phyloP scores from a whole-genome alignment of 2,113 vertebrate genomes.

The Ia io region DNA sequence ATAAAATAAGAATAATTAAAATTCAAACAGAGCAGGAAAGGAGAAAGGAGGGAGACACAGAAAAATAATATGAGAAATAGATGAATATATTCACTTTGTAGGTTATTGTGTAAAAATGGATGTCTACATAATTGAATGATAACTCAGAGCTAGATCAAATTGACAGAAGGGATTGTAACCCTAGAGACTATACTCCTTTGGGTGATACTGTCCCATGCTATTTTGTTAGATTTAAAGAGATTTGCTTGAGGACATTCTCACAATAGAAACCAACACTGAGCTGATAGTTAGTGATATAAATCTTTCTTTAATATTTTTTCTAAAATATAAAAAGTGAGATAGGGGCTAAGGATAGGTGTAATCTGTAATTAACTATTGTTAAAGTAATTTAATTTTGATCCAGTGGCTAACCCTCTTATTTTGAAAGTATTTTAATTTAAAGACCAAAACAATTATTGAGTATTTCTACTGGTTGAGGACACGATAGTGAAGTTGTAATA shows the following conservation, averaged over 20 bases:
- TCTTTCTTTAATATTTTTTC: neutral
- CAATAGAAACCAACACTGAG: neutral
- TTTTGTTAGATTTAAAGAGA: neutral
- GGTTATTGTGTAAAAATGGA: neutral
- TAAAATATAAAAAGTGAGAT: neutral
- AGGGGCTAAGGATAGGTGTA: neutral
- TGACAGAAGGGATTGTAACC: neutral
- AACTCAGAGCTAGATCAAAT: neutral
- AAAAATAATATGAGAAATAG: neutral
- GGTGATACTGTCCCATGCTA: neutral
- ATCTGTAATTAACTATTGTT: constrained; percentile 15
- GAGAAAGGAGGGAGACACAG: neutral
- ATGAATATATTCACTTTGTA: neutral
- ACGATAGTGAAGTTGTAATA: neutral
- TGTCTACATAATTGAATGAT: neutral
- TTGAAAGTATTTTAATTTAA: constrained; percentile 10
- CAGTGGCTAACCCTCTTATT: constrained; percentile 26
- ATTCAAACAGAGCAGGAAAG: neutral
- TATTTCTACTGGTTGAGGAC: neutral
- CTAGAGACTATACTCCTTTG: neutral
- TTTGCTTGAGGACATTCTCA: constrained; percentile 1
- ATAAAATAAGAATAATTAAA: neutral
- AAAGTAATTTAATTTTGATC: constrained; percentile 29
- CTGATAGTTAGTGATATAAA: neutral
- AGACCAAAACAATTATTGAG: neutral